phyloP scores from a whole-genome alignment of 2,113 vertebrate genomes.

The Petrocephalus microphthalmus region DNA sequence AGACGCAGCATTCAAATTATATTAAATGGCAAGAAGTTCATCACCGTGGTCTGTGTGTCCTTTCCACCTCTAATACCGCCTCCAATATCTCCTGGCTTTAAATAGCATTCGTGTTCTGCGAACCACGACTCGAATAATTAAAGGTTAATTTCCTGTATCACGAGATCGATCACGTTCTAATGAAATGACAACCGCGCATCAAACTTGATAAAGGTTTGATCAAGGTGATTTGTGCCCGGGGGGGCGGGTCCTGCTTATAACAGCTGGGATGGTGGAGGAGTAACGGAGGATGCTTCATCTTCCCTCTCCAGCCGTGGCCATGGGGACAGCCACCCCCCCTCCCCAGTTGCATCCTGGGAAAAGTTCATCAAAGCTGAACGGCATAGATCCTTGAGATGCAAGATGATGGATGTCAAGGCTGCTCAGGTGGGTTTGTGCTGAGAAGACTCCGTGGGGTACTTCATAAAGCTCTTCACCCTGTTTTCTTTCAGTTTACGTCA shows the following conservation, averaged over 20 bases:
- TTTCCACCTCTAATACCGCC: no score
- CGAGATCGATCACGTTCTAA: neutral
- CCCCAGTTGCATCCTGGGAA: neutral
- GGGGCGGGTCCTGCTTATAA: neutral
- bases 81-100: neutral
- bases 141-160: conserved; percentile 13
- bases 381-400: neutral
- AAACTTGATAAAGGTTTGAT: conserved; percentile 15
- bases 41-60: neutral
- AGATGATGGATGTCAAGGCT: neutral
- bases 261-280: neutral
- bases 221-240: conserved; percentile 6
- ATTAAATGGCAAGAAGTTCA: neutral
- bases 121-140: neutral
- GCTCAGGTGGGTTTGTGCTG: neutral
- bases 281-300: neutral
- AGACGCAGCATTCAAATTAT: neutral
- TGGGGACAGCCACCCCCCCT: neutral
- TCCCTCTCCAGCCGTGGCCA: neutral
- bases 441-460: neutral
- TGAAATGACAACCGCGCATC: neutral
- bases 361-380: neutral
- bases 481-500: neutral
- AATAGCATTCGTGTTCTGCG: neutral
- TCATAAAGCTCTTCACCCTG: neutral